These are phyloP conservation scores for Buphagus erythrorhynchus DNA, from an alignment of 2,797 vertebrate genomes.

Conservation along the genomic window DNA sequence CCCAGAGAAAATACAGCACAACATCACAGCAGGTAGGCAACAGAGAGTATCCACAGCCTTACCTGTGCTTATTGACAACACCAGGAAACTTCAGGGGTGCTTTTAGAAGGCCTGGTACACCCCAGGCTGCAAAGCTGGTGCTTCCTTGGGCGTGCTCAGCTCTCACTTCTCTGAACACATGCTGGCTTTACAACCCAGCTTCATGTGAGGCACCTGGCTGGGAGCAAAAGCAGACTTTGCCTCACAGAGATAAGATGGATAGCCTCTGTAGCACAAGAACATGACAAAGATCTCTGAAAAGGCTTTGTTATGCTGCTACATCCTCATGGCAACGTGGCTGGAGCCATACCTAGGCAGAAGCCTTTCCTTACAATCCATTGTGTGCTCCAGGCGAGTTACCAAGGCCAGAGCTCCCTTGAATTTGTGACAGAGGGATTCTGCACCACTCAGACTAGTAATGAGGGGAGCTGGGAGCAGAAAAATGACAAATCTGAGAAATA, in stretches of 20 bases:
- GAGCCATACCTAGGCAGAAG: background rate
- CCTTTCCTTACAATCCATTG: background rate
- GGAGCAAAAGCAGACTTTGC: background rate
- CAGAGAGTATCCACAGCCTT: background rate
- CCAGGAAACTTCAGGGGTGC: background rate
- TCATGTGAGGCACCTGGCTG: background rate
- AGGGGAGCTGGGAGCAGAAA: background rate
- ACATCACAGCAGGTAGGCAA: background rate
- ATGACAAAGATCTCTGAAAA: background rate
- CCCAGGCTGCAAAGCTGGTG: background rate
- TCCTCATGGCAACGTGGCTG: background rate
- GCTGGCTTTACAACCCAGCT: background rate
- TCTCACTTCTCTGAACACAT: background rate
- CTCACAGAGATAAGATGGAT: background rate
- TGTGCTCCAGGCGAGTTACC: background rate
- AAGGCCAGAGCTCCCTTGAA: background rate
- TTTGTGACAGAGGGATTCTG: background rate
- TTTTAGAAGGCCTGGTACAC: background rate
- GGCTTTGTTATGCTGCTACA: background rate
- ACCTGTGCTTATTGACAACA: background rate
- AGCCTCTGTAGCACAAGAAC: background rate
- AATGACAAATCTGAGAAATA: background rate
- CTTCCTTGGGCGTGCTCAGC: background rate
- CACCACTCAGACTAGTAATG: background rate
- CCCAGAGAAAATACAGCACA: background rate